Base-by-base conservation (phyloP, 2,888 invertebrate species). In the Camptogramma bilineatum region DNA sequence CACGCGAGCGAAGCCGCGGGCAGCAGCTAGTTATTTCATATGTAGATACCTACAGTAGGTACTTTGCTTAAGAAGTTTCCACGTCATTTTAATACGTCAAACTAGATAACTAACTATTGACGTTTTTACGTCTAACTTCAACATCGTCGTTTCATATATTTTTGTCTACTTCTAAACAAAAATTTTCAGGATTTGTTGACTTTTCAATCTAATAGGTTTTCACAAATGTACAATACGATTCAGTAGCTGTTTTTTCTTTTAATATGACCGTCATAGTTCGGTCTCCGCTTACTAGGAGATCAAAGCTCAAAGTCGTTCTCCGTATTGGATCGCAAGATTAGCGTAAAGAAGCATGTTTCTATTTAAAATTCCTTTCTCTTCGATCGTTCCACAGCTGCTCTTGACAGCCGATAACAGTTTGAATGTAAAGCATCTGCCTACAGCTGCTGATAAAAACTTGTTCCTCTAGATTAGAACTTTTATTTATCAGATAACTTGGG, bases 281-380 rank as follows among this genome's bases (percentile, higher is more conserved):
- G 17, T 13, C 4, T 0, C 24, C 28, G 13, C 17, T 39, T n/a
- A 2, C 17, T 10, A 17, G 4, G 54, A 66, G 63, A 62, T 52
- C 64, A 64, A 69, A 64, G 66, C 46, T 66, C 21, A 56, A 65
- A 69, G 64, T 66, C 69, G 52, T 69, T 68, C 60, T 55, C 60
- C 66, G 62, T 66, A 69, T 71, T 62, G 64, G 66, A 68, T 62
- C 64, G 66, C 61, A 48, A 63, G 68, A 69, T 86, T 86, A 86
- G 80, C 85, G 84, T 80, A 81, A 84, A 84, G 80, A 85, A 84
- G 82, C 80, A 82, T 87, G 86, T 89, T 83, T 87, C 87, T 84
- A 85, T 86, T 90, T 87, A 85, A 88, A 84, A 84, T 80, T 79
- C 76, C 77, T 75, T 80, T 81, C 82, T 76, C 77, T 72, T 70